phyloP scores from a whole-genome alignment of 2,797 vertebrate species.

The Argyrosomus regius region DNA sequence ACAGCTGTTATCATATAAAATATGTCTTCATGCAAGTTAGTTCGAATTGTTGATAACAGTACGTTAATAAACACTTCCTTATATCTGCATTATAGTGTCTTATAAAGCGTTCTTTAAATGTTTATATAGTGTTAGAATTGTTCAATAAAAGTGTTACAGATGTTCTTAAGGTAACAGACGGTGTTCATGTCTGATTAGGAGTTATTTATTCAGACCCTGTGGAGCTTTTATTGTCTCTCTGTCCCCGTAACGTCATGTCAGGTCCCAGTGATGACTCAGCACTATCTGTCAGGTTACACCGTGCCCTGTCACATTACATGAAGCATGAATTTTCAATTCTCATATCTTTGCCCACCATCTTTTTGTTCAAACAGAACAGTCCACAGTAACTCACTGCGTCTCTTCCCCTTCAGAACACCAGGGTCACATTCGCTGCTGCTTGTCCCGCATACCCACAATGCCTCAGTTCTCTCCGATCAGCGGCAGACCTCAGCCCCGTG shows the following conservation, averaged over 20 bases:
- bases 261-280: constrained; percentile 19
- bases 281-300: not conserved
- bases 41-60: not conserved
- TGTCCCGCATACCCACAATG: constrained; percentile 58
- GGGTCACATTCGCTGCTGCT: constrained; percentile 35
- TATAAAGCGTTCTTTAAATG: not conserved
- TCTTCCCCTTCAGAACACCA: not conserved
- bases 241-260: not conserved
- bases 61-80: not conserved
- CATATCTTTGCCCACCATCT: not conserved
- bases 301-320: not conserved
- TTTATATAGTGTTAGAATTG: not conserved
- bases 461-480: constrained; percentile 61
- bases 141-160: not conserved
- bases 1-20: not conserved
- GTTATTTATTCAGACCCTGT: no score
- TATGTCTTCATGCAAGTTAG: not conserved
- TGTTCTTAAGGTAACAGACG: not conserved
- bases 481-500: constrained; percentile 58
- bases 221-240: not conserved
- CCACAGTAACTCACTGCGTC: not conserved
- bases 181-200: not conserved
- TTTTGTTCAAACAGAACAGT: not conserved
- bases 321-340: not conserved
- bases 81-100: not conserved